Evolutionary conservation across 2,113 vertebrate species (phyloP).

Genomic region (Oceanodroma tethys): DNA sequence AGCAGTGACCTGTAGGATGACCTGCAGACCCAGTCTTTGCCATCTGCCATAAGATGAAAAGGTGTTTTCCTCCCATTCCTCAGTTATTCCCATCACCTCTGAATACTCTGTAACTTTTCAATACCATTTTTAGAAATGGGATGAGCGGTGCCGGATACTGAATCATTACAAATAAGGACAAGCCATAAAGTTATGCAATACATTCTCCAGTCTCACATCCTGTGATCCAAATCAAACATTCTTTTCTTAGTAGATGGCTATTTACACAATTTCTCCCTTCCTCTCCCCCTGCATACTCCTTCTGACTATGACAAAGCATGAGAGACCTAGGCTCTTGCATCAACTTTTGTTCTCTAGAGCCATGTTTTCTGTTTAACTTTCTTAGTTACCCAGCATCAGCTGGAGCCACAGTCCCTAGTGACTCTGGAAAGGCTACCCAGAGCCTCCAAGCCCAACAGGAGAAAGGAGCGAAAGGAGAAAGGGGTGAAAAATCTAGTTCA

Average conservation of each 20-base stretch:
- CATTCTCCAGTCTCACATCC: conserved; percentile 61
- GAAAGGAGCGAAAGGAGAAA: neutral
- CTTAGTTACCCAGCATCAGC: conserved; percentile 1
- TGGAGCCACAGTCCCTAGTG: neutral
- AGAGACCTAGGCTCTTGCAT: conserved; percentile 26
- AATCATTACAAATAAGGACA: conserved; percentile 68
- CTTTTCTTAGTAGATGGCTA: conserved; percentile 65
- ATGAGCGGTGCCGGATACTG: conserved; percentile 63
- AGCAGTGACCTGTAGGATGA: neutral
- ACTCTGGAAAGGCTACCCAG: neutral
- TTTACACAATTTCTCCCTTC: conserved; percentile 63
- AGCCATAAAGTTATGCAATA: conserved; percentile 68
- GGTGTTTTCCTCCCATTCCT: conserved; percentile 31
- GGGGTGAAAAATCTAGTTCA: neutral
- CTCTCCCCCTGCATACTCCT: neutral
- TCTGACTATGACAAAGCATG: conserved; percentile 37
- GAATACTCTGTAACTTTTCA: conserved; percentile 30
- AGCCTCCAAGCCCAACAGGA: neutral
- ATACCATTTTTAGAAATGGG: conserved; percentile 66
- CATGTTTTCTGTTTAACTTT: conserved; percentile 43
- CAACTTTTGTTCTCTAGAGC: conserved; percentile 41
- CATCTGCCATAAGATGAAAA: neutral
- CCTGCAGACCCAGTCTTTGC: neutral
- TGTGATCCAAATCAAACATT: conserved; percentile 71
- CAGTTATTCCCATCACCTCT: conserved; percentile 38